Evolutionary conservation across 1,140 invertebrate genomes (phyloP).

Genomic region (Trachelipus rathkii): DNA sequence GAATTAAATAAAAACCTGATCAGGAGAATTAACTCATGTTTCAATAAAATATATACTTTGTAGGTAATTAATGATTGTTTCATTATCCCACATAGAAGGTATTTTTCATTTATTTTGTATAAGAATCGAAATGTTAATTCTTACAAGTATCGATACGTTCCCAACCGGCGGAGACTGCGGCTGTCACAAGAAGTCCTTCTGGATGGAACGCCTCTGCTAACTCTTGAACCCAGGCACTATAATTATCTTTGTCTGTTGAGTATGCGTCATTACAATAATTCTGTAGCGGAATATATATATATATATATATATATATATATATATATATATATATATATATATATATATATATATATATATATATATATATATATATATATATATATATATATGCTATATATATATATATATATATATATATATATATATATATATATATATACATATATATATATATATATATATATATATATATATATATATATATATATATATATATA

Average conservation of each 20-base stretch:
- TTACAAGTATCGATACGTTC: slow-evolving; percentile 51
- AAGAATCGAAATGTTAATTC: neutral
- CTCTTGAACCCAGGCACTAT: slow-evolving; percentile 47
- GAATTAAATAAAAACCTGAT: neutral
- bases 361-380: slow-evolving; percentile 8
- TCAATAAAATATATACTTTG: neutral
- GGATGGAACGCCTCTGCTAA: slow-evolving; percentile 49
- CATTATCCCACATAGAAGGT: neutral
- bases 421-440: neutral
- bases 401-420: slow-evolving; percentile 16
- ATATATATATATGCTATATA: slow-evolving; percentile 8
- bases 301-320: slow-evolving; percentile 6
- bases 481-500: slow-evolving; percentile 24
- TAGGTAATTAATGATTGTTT: neutral
- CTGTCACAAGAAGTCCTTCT: slow-evolving; percentile 62
- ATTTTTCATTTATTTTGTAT: neutral
- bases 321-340: neutral
- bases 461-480: too few relatives aligned
- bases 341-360: neutral
- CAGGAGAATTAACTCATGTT: neutral
- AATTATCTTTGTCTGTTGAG: slow-evolving; percentile 69
- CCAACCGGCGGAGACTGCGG: slow-evolving; percentile 82
- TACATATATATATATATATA: too few relatives aligned
- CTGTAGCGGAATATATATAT: slow-evolving; percentile 16
- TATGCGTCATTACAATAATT: slow-evolving; percentile 61